Percentiles rank a stretch among this genome's conserved stretches.
Evolutionary conservation across 1,140 invertebrate genomes (phyloP).

Genomic region (Scaptodrosophila lebanonensis): DNA sequence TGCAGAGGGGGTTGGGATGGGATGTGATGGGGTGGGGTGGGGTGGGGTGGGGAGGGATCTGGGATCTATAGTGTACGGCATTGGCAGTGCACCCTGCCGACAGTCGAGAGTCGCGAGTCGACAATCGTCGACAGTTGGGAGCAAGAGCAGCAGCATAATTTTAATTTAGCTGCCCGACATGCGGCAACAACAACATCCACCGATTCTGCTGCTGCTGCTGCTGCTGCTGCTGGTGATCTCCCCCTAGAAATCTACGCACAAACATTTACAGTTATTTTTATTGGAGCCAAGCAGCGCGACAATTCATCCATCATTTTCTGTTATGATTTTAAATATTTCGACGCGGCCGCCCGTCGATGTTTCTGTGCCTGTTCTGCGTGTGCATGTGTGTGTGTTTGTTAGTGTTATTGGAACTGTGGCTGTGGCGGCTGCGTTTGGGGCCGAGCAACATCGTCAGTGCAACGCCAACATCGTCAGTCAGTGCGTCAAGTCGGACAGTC

Average conservation of each 20-base stretch:
- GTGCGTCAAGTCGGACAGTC: neutral
- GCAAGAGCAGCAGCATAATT: slow-evolving; percentile 47
- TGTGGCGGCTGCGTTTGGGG: slow-evolving; percentile 13
- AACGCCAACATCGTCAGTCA: neutral
- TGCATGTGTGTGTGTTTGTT: too few species aligned
- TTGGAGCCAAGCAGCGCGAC: slow-evolving; percentile 73
- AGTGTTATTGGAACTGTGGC: too few species aligned
- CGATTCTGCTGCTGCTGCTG: neutral
- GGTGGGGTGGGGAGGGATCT: neutral
- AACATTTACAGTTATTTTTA: slow-evolving; percentile 72
- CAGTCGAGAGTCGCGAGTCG: neutral
- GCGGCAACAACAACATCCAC: neutral
- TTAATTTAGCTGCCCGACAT: slow-evolving; percentile 58
- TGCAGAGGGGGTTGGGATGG: too few species aligned
- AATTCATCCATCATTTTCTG: slow-evolving; percentile 74
- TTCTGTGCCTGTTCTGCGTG: neutral
- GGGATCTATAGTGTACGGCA: too few species aligned
- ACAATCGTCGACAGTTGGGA: neutral
- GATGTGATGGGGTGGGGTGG: too few species aligned
- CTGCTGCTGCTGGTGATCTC: slow-evolving; percentile 40
- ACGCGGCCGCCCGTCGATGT: slow-evolving; percentile 1
- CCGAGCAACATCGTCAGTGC: neutral
- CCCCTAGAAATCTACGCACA: slow-evolving; percentile 51
- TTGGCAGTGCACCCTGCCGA: too few species aligned
- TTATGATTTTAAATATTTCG: slow-evolving; percentile 62